Conservation (phyloP, 1,140 invertebrate species). For the Dryas iulia region DNA sequence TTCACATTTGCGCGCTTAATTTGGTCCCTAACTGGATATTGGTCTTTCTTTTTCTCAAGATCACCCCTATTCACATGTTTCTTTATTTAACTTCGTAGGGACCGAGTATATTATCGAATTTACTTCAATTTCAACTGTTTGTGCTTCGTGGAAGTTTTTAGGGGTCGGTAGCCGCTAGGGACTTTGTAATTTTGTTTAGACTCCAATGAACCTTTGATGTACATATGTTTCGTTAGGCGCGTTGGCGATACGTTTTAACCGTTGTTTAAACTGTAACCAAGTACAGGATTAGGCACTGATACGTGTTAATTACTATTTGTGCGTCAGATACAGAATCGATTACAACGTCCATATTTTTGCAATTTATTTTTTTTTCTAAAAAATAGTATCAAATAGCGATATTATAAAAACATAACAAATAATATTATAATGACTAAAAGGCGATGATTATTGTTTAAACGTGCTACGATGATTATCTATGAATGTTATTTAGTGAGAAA, state of each 20-base stretch:
- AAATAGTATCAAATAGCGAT: too few species aligned
- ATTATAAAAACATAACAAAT: not conserved
- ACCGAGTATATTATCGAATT: conserved; percentile 27
- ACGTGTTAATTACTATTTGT: too few species aligned
- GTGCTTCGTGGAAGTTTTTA: conserved; percentile 21
- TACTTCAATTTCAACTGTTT: conserved; percentile 21
- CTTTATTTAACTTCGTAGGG: conserved; percentile 32
- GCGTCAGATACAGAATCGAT: too few species aligned
- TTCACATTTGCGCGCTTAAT: conserved; percentile 25
- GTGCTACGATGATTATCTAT: not conserved
- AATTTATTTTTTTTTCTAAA: too few species aligned
- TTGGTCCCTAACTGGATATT: conserved; percentile 20
- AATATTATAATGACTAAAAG: not conserved
- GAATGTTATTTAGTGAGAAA: not conserved
- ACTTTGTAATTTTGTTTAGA: conserved; percentile 15
- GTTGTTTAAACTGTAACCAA: not conserved
- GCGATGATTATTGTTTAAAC: not conserved
- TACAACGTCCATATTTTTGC: too few species aligned
- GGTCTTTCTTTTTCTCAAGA: conserved; percentile 22
- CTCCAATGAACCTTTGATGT: conserved; percentile 8
- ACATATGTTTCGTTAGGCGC: not conserved
- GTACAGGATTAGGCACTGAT: not conserved
- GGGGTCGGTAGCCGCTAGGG: conserved; percentile 3
- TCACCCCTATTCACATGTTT: conserved; percentile 27
- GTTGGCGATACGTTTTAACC: not conserved